Percentiles rank a stretch among this genome's conserved stretches.
phyloP scores from a whole-genome alignment of 1,140 invertebrate species.

The Zaprionus gabonicus region DNA sequence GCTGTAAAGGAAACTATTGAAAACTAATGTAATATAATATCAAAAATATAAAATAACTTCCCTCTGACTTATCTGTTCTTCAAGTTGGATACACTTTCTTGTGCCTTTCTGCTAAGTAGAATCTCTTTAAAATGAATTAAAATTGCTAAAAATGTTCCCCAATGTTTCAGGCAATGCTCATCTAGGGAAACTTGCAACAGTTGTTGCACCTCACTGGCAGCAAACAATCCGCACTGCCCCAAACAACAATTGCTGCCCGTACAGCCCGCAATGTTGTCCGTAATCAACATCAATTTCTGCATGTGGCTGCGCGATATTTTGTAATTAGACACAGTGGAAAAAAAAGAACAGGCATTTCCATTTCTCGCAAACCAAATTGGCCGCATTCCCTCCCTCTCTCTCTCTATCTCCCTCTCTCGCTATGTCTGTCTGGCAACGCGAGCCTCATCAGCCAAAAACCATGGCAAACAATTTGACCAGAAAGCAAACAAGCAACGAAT shows the following conservation, averaged over 20 bases:
- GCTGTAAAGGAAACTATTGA: too few species aligned
- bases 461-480: slow-evolving; percentile 61
- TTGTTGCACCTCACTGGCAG: too few species aligned
- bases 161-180: neutral
- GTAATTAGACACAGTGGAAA: slow-evolving; percentile 60
- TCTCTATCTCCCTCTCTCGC: neutral
- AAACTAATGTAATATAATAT: too few species aligned
- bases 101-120: neutral
- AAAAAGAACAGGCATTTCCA: slow-evolving; percentile 29
- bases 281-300: slow-evolving; percentile 72
- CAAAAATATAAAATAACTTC: too few species aligned
- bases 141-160: neutral
- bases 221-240: neutral
- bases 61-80: too few species aligned
- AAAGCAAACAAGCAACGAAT: slow-evolving; percentile 57
- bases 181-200: neutral
- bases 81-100: too few species aligned
- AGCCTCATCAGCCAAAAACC: slow-evolving; percentile 32
- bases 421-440: neutral
- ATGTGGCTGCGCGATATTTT: slow-evolving; percentile 58
- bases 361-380: slow-evolving; percentile 17
- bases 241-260: neutral
- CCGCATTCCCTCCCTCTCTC: neutral
- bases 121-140: slow-evolving; percentile 17
- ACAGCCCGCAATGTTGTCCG: slow-evolving; percentile 15